Evolutionary conservation across 1,140 invertebrate genomes (phyloP).

Genomic region (Asbolus verrucosus): DNA sequence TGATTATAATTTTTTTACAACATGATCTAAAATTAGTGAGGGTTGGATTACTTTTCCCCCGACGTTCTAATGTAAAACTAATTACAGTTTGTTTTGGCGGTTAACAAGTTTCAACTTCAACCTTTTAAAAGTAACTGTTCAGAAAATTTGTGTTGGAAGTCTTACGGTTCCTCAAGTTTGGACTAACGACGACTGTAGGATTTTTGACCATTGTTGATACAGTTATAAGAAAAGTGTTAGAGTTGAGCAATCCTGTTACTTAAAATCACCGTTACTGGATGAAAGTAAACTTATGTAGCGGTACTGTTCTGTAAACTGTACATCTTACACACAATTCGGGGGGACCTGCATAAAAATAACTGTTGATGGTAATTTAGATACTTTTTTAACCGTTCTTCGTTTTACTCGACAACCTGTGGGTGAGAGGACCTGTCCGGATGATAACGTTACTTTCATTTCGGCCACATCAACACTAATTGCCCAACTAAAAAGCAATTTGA

Average conservation of each 20-base stretch:
- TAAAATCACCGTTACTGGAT: constrained; percentile 47
- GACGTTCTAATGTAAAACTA: too few relatives aligned
- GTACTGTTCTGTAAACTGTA: constrained; percentile 29
- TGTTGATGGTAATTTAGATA: constrained; percentile 35
- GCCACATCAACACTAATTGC: background rate
- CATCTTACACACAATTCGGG: constrained; percentile 31
- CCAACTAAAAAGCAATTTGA: background rate
- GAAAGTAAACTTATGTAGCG: constrained; percentile 50
- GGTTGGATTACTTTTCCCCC: background rate
- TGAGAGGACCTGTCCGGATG: background rate
- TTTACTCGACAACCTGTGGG: too few relatives aligned
- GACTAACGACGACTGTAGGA: too few relatives aligned
- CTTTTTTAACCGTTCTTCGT: constrained; percentile 12
- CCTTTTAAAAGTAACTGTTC: background rate
- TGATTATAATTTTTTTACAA: constrained; percentile 7
- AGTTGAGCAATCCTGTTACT: constrained; percentile 49
- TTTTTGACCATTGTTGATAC: constrained; percentile 13
- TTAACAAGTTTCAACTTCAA: background rate
- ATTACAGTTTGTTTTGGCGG: too few relatives aligned
- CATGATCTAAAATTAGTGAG: background rate
- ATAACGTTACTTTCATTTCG: constrained; percentile 34
- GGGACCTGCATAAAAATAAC: constrained; percentile 17
- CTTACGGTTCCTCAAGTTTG: constrained; percentile 7
- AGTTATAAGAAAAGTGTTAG: constrained; percentile 46
- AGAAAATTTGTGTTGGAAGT: background rate